Evolutionary conservation across 2,797 vertebrate species (phyloP), one percentile per base, ranked within the genome.

Genomic region (Tokudaia muenninki): DNA sequence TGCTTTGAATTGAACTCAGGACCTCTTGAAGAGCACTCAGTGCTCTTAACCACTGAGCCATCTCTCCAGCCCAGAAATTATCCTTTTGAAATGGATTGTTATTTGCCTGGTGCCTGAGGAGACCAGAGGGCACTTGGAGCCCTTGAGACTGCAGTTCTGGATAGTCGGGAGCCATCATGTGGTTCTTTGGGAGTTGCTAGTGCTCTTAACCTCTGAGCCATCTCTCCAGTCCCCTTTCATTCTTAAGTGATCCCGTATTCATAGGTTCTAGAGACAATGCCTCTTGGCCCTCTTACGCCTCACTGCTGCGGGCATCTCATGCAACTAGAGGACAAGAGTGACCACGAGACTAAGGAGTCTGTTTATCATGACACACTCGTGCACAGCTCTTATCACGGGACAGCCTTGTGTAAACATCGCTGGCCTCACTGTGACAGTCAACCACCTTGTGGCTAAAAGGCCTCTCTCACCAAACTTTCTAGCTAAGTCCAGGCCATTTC

Each of bases 391-490:
- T 22, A 1, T 21, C 24, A 29, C 31, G 16, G 16, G 82, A 50
- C 88, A 50, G 47, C 14, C 61, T 80, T 52, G 0, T 4, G 47
- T 41, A 19, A 37, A n/a, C 63, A 9, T 29, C 22, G 1, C 26
- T 22, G 3, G 8, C 21, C 31, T 4, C 22, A 50, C 6, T 5
- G 4, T 55, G 84, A 67, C 34, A 44, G 24, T 65, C 17, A 14
- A 5, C 17, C 2, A 34, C 26, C 1, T 37, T 1, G 0, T 0
- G 34, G 3, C 81, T 0, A 1, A 5, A 31, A 75, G 75, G 31
- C 2, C 55, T 13, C 44, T 55, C 29, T 17, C 63, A 26, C 57
- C 4, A 2, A 41, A 11, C 52, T 55, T 34, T 41, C 52, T 7
- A 34, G 61, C 26, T 21, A 7, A n/a, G 80, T 29, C 72, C 13